Conservation (phyloP, 2,888 invertebrate genomes). For the Cinara cedri region DNA sequence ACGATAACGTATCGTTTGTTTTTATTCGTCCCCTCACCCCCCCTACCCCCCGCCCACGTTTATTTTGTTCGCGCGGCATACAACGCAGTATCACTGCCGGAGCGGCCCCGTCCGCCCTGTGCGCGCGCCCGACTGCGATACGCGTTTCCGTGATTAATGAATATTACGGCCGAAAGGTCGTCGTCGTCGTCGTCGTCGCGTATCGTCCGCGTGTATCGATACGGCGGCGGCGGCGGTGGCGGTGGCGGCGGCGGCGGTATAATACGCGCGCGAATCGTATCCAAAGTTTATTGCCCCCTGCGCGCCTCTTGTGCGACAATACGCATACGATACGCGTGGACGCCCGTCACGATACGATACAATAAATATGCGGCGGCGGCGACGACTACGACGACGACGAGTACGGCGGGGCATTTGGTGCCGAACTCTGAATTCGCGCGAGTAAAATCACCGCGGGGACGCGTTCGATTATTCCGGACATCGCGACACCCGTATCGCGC, state of each 20-base stretch:
- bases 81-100: too few relatives aligned
- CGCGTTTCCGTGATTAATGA: not conserved
- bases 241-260: not conserved
- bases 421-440: not conserved
- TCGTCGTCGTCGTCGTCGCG: not conserved
- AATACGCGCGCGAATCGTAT: not conserved
- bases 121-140: too few relatives aligned
- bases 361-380: too few relatives aligned
- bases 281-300: slow-evolving; percentile 39
- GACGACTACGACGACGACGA: too few relatives aligned
- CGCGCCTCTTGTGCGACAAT: not conserved
- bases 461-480: too few relatives aligned
- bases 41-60: too few relatives aligned
- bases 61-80: too few relatives aligned
- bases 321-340: not conserved
- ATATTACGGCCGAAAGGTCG: not conserved
- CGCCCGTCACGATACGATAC: too few relatives aligned
- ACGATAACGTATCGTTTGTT: too few relatives aligned
- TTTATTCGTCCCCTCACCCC: too few relatives aligned
- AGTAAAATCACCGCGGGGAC: not conserved
- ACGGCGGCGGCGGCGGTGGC: not conserved
- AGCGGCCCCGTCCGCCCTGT: not conserved
- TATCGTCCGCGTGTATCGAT: too few relatives aligned
- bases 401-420: not conserved
- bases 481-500: too few relatives aligned